Evolutionary conservation across 2,797 vertebrate species (phyloP).

Genomic region (Brotogeris chrysoptera): DNA sequence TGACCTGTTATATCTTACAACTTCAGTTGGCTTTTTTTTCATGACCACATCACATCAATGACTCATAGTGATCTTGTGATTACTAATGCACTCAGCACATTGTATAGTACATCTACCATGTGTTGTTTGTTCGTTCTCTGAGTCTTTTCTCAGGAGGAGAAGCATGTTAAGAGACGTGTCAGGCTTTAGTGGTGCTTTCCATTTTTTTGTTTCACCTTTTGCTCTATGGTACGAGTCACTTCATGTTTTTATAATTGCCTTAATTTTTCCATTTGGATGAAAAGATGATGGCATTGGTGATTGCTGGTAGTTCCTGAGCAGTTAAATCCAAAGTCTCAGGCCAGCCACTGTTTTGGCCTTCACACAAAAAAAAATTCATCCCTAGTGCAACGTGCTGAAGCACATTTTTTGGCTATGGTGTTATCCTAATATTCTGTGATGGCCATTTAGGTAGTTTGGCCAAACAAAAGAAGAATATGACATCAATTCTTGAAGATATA

Average conservation of each 20-base stretch:
- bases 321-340: background rate
- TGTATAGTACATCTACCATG: conserved; percentile 2
- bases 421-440: background rate
- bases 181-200: background rate
- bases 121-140: background rate
- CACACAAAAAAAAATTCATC: background rate
- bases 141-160: background rate
- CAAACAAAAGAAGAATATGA: background rate
- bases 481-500: background rate
- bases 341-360: background rate
- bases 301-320: background rate
- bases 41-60: background rate
- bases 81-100: background rate
- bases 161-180: background rate
- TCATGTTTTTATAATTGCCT: background rate
- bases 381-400: background rate
- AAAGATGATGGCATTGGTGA: background rate
- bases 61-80: conserved; percentile 32
- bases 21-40: background rate
- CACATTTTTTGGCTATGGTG: background rate
- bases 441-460: background rate
- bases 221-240: rapidly evolving
- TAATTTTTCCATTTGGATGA: background rate
- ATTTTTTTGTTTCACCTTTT: background rate
- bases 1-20: background rate